Percentiles rank a stretch among this genome's conserved stretches.
These are phyloP conservation scores for Alcis repandata DNA, from an alignment of 2,888 invertebrate genomes.

Conservation along the genomic window DNA sequence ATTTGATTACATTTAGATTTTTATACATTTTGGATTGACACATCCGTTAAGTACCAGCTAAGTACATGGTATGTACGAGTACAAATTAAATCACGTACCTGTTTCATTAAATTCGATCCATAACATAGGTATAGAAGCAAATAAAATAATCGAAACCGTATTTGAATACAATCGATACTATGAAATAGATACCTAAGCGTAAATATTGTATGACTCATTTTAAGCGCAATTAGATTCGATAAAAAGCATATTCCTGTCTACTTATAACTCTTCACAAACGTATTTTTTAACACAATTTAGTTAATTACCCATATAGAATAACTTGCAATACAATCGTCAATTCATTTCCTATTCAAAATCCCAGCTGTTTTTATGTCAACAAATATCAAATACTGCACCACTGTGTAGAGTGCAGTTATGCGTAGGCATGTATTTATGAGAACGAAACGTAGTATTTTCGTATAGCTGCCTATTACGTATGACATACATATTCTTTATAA, in stretches of 20 bases:
- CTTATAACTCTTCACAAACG: not conserved
- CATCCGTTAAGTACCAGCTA: no score
- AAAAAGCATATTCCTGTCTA: not conserved
- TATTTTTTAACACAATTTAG: not conserved
- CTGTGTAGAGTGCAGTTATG: no score
- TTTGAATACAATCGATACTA: not conserved
- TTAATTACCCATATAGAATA: not conserved
- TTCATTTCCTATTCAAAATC: not conserved
- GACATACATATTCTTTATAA: conserved; percentile 11
- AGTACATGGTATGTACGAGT: no score
- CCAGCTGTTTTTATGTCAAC: not conserved
- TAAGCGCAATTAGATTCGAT: not conserved
- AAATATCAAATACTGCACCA: not conserved
- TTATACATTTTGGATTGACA: no score
- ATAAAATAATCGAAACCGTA: not conserved
- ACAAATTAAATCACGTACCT: no score
- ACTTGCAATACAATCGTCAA: not conserved
- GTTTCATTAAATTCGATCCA: no score
- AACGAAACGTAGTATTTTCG: not conserved
- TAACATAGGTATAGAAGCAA: no score
- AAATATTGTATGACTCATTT: not conserved
- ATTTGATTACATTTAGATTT: no score
- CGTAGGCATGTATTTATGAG: not conserved
- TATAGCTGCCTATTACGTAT: conserved; percentile 10
- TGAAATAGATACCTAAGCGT: not conserved